phyloP scores from a whole-genome alignment of 2,113 vertebrate species.

The Brachypteracias leptosomus region DNA sequence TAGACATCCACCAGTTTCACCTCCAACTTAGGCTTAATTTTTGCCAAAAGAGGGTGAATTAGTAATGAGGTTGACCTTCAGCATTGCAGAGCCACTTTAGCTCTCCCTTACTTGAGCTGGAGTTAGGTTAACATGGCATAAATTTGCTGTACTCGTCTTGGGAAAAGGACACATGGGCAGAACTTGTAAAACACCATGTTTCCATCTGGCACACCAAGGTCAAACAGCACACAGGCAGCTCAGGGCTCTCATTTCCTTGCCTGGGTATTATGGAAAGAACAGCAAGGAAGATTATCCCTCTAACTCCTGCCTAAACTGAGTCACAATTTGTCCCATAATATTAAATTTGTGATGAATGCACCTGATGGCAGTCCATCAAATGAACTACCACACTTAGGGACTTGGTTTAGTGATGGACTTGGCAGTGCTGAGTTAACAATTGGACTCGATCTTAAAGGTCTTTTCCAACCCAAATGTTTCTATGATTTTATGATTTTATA shows the following conservation, averaged over 20 bases:
- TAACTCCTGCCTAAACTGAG: neutral
- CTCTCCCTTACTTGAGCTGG: neutral
- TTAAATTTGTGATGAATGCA: neutral
- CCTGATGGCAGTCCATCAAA: neutral
- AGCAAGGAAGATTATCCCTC: neutral
- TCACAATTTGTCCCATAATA: fast-evolving
- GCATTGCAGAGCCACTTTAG: neutral
- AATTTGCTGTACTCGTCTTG: neutral
- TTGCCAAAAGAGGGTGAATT: neutral
- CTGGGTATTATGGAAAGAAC: neutral
- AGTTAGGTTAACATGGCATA: neutral
- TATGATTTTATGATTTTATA: neutral
- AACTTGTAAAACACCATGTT: neutral
- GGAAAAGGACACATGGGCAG: neutral
- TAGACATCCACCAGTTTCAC: neutral
- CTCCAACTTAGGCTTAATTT: neutral
- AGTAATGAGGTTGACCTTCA: neutral
- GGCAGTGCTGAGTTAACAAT: neutral
- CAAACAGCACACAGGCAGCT: neutral
- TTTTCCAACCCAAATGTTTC: neutral
- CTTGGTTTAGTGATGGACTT: neutral
- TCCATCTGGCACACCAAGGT: neutral
- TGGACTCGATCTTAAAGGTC: neutral
- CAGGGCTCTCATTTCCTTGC: neutral
- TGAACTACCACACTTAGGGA: neutral